A percentile compares a stretch with the other conserved stretches of the same genome.
Conservation (phyloP, 2,113 vertebrate genomes). For the Syngnathoides biaculeatus region DNA sequence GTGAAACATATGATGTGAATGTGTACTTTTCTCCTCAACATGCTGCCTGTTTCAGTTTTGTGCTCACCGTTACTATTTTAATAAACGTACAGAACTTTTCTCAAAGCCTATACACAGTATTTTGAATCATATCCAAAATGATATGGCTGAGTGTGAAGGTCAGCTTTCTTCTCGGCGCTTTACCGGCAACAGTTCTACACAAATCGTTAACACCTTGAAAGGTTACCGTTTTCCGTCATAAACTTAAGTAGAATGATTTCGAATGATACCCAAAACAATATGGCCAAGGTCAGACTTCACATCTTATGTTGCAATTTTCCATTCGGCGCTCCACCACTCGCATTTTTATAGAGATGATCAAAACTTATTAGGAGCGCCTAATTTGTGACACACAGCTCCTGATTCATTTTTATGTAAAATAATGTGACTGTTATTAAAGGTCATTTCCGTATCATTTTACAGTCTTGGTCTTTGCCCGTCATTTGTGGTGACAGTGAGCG, state of each 20-base stretch:
- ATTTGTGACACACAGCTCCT: not conserved
- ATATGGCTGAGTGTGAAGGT: not conserved
- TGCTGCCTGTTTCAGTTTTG: too few relatives aligned
- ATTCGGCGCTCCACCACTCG: too few relatives aligned
- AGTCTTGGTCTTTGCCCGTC: conserved; percentile 10
- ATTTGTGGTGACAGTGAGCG: conserved; percentile 1
- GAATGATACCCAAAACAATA: not conserved
- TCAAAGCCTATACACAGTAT: too few relatives aligned
- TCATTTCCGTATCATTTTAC: not conserved
- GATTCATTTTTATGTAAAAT: not conserved
- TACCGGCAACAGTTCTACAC: not conserved
- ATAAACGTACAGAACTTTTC: too few relatives aligned
- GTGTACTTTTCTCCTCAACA: too few relatives aligned
- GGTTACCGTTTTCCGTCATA: not conserved
- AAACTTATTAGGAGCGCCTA: too few relatives aligned
- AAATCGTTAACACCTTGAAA: not conserved
- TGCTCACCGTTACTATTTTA: too few relatives aligned
- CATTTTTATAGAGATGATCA: too few relatives aligned
- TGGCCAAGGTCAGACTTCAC: too few relatives aligned
- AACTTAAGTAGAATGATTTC: not conserved
- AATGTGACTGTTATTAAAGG: not conserved
- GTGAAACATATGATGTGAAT: too few relatives aligned
- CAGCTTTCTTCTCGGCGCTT: not conserved
- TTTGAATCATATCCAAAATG: too few relatives aligned
- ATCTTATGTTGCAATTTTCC: too few relatives aligned